A percentile compares a stretch with the other conserved stretches of the same genome.
phyloP scores from a whole-genome alignment of 1,140 invertebrate genomes.

The Glossosoma conforme region DNA sequence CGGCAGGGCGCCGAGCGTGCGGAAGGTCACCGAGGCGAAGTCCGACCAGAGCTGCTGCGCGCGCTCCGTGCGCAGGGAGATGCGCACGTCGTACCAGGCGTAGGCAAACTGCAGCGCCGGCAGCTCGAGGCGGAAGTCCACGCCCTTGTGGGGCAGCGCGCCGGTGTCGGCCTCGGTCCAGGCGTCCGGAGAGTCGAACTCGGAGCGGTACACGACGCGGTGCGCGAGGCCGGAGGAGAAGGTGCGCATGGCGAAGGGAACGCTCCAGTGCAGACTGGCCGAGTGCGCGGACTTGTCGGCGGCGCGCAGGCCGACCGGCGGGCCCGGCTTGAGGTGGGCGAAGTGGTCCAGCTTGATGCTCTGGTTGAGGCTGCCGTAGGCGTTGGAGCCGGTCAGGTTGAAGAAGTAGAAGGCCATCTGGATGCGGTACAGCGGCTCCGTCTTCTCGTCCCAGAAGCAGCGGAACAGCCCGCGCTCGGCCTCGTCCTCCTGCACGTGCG shows the following conservation, averaged over 20 bases:
- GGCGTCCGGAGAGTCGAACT: slow-evolving; percentile 53
- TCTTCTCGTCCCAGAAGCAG: slow-evolving; percentile 53
- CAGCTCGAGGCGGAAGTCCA: slow-evolving; percentile 49
- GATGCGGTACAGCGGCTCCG: slow-evolving; percentile 58
- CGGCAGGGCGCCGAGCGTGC: slow-evolving; percentile 57
- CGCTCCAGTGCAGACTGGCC: slow-evolving; percentile 54
- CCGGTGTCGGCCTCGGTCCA: slow-evolving; percentile 29
- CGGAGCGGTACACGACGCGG: slow-evolving; percentile 58
- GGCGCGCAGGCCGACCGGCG: slow-evolving; percentile 52
- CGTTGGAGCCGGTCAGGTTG: slow-evolving; percentile 50
- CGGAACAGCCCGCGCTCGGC: slow-evolving; percentile 34
- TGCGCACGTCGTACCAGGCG: slow-evolving; percentile 61
- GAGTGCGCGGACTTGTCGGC: slow-evolving; percentile 53
- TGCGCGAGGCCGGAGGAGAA: slow-evolving; percentile 56
- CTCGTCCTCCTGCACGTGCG: slow-evolving; percentile 12
- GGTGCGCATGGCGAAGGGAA: slow-evolving; percentile 53
- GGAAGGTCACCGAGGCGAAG: slow-evolving; percentile 51
- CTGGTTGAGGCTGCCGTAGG: slow-evolving; percentile 47
- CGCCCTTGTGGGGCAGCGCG: slow-evolving; percentile 5
- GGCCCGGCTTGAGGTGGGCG: slow-evolving; percentile 56
- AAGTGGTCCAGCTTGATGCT: slow-evolving; percentile 56
- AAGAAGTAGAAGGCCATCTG: slow-evolving; percentile 54
- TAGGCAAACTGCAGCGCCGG: slow-evolving; percentile 59
- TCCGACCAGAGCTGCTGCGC: slow-evolving; percentile 61
- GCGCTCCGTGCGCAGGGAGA: slow-evolving; percentile 55